phyloP scores from a whole-genome alignment of 2,888 invertebrate genomes.

The Hirtodrosophila trivittata region DNA sequence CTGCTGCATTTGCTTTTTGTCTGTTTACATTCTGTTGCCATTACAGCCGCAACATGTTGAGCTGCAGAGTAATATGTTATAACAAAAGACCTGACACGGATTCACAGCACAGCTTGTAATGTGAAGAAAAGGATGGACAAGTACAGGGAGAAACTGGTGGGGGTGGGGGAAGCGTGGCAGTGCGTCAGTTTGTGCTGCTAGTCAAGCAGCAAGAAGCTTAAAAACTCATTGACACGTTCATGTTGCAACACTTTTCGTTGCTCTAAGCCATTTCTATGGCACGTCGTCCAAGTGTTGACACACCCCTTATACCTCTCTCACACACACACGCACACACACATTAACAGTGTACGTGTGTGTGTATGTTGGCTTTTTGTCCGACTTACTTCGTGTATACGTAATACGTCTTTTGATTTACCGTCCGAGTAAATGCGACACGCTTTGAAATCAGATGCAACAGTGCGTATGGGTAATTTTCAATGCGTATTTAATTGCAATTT shows the following conservation, averaged over 20 bases:
- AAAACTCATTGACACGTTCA: conserved; percentile 73
- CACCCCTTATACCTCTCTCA: neutral
- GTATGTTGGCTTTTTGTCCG: conserved; percentile 21
- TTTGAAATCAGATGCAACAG: conserved; percentile 56
- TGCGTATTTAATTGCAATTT: conserved; percentile 63
- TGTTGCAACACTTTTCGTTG: conserved; percentile 62
- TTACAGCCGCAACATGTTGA: conserved; percentile 61
- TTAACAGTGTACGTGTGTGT: no score
- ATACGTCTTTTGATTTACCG: conserved; percentile 14
- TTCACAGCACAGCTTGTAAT: conserved; percentile 11
- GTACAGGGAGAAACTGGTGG: neutral
- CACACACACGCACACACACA: neutral
- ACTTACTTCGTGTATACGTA: conserved; percentile 32
- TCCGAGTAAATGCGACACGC: conserved; percentile 1
- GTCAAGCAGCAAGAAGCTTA: conserved; percentile 52
- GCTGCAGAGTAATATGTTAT: conserved; percentile 60
- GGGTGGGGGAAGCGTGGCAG: conserved; percentile 12
- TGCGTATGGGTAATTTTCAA: conserved; percentile 66
- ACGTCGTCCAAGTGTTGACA: conserved; percentile 18
- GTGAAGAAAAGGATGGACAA: neutral
- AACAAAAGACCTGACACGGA: conserved; percentile 55
- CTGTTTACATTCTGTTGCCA: conserved; percentile 61
- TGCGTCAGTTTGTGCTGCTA: conserved; percentile 28
- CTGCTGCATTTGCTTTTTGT: conserved; percentile 60
- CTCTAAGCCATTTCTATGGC: conserved; percentile 58